A percentile compares a stretch with the other conserved stretches of the same genome.
Conservation (phyloP, 2,113 vertebrate species). For the Oxygymnocypris stewartii region DNA sequence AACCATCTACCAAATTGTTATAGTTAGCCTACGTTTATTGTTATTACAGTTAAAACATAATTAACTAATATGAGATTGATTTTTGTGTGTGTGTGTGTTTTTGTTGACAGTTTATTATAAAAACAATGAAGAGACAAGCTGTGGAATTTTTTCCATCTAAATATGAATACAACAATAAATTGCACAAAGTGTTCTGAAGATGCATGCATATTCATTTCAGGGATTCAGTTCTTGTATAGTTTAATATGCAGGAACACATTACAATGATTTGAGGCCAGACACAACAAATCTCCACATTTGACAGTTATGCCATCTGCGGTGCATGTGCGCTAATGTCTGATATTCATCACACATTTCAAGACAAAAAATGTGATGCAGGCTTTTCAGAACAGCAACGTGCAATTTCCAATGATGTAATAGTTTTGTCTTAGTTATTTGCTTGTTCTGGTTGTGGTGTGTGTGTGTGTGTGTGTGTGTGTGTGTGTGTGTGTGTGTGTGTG, state of each 20-base stretch:
- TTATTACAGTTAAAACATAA: neutral
- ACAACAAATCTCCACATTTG: slow-evolving; percentile 67
- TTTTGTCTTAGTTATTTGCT: slow-evolving; percentile 7
- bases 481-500: slow-evolving; percentile 17
- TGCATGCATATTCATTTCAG: slow-evolving; percentile 3
- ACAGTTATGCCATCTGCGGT: slow-evolving; percentile 72
- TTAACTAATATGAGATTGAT: neutral
- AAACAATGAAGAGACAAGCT: neutral
- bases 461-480: slow-evolving; percentile 18
- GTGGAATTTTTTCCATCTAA: neutral
- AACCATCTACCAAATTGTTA: neutral
- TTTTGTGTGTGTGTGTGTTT: neutral
- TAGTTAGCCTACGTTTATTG: neutral
- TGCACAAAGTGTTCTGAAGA: neutral
- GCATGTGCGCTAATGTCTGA: slow-evolving; percentile 64
- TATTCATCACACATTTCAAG: slow-evolving; percentile 71
- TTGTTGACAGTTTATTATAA: neutral
- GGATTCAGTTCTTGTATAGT: neutral
- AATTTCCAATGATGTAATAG: slow-evolving; percentile 6
- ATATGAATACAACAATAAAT: neutral
- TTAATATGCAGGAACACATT: slow-evolving; percentile 23
- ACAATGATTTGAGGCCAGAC: slow-evolving; percentile 63
- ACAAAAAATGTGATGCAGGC: slow-evolving; percentile 59
- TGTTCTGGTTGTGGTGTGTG: slow-evolving; percentile 45
- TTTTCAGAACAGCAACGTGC: slow-evolving; percentile 48